Evolutionary conservation across 1,140 invertebrate species (phyloP).

Genomic region (Anastatus disparis): DNA sequence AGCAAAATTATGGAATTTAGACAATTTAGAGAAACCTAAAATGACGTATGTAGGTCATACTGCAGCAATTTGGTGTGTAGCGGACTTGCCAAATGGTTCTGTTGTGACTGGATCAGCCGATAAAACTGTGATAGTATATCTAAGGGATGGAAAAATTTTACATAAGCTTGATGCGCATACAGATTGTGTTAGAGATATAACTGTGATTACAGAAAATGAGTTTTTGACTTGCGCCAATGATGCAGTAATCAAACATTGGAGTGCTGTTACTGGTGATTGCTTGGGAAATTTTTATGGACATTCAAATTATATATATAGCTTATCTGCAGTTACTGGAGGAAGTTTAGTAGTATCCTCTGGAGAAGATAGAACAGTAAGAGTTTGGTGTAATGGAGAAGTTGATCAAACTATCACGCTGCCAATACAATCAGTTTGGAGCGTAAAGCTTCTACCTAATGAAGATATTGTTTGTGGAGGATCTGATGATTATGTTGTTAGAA

Average conservation of each 20-base stretch:
- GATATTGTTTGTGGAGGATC: constrained; percentile 92
- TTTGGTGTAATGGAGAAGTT: constrained; percentile 81
- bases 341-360: constrained; percentile 76
- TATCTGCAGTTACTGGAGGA: constrained; percentile 49
- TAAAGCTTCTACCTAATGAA: constrained; percentile 82
- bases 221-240: constrained; percentile 94
- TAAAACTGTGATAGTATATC: constrained; percentile 89
- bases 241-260: constrained; percentile 85
- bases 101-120: constrained; percentile 92
- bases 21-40: constrained; percentile 64
- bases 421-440: constrained; percentile 89
- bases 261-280: constrained; percentile 78
- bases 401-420: constrained; percentile 83
- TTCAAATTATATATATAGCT: constrained; percentile 81
- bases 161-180: constrained; percentile 78
- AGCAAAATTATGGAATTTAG: constrained; percentile 81
- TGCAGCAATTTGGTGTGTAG: constrained; percentile 90
- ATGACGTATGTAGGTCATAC: constrained; percentile 80
- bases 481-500: constrained; percentile 86
- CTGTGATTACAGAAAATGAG: constrained; percentile 73
- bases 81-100: constrained; percentile 70
- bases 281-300: constrained; percentile 84
- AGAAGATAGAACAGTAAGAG: constrained; percentile 87
- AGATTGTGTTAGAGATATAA: constrained; percentile 88
- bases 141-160: constrained; percentile 68